These are phyloP conservation scores for Lasaia peninsularis DNA, from an alignment of 1,140 invertebrate species.

Conservation along the genomic window DNA sequence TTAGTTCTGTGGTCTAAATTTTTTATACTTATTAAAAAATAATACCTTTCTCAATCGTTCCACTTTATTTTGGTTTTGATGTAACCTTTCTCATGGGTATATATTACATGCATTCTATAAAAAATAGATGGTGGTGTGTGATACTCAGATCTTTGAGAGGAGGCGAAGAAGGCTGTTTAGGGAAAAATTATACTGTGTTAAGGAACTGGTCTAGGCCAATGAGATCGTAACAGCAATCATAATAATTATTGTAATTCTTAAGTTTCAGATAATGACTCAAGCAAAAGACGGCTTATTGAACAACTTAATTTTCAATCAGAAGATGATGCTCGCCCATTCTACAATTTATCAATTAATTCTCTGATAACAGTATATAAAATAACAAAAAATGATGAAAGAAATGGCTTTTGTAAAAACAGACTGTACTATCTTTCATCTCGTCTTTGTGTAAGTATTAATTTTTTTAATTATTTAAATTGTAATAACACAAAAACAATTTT, in stretches of 20 bases:
- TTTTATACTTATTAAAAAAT: no score
- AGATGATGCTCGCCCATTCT: conserved; percentile 60
- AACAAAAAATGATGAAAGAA: conserved; percentile 48
- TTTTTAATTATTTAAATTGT: neutral
- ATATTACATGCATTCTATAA: no score
- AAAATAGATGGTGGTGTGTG: no score
- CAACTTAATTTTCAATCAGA: conserved; percentile 52
- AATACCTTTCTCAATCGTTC: no score
- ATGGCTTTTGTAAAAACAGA: conserved; percentile 59
- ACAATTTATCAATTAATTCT: conserved; percentile 47
- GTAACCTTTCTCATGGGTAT: no score
- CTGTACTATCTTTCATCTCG: conserved; percentile 63
- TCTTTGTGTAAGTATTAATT: conserved; percentile 44
- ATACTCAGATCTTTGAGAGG: no score
- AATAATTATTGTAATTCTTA: neutral
- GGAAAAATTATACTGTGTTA: no score
- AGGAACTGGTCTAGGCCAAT: no score
- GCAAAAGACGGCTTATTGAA: conserved; percentile 43
- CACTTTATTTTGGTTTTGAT: no score
- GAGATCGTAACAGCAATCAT: no score
- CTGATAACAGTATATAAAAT: conserved; percentile 50
- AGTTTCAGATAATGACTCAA: conserved; percentile 18
- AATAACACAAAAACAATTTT: neutral
- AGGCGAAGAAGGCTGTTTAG: no score
- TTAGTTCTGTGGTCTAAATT: no score